Percentiles rank a stretch among this genome's conserved stretches.
These are phyloP conservation scores for Morbakka virulenta DNA, from an alignment of 30 jellyfish, hydroid and myxozoan species.

Conservation along the genomic window DNA sequence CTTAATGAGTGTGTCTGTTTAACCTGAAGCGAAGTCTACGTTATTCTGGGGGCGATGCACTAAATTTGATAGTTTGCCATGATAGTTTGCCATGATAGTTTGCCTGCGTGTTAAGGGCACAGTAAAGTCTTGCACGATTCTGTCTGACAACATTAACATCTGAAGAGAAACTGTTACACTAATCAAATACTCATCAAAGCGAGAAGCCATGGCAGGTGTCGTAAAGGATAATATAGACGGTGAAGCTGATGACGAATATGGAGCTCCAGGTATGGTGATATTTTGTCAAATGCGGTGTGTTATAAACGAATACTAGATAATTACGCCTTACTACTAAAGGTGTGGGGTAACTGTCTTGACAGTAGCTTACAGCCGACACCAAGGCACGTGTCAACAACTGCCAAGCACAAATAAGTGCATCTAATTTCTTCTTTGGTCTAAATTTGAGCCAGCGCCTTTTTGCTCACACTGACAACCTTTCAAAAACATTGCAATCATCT, in stretches of 20 bases:
- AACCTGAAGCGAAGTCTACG: too few relatives aligned
- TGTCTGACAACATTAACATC: not conserved
- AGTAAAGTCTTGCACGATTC: not conserved
- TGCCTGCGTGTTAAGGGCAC: not conserved
- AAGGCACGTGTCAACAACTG: slow-evolving; percentile 58
- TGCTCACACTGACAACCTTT: slow-evolving; percentile 57
- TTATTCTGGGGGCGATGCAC: too few relatives aligned
- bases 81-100: too few relatives aligned
- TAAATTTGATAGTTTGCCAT: too few relatives aligned
- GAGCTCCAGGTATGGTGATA: too few relatives aligned
- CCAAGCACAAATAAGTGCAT: slow-evolving; percentile 40
- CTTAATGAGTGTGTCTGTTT: too few relatives aligned
- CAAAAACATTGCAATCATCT: slow-evolving; percentile 47
- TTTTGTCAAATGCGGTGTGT: slow-evolving; percentile 38
- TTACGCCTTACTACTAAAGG: slow-evolving; percentile 17
- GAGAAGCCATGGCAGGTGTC: not conserved
- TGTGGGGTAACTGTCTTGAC: slow-evolving; percentile 30
- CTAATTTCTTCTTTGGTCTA: slow-evolving; percentile 32
- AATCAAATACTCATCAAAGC: not conserved
- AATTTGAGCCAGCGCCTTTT: slow-evolving; percentile 57
- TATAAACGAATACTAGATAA: slow-evolving; percentile 50
- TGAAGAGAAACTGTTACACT: not conserved
- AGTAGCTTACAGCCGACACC: slow-evolving; percentile 29
- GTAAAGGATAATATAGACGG: not conserved
- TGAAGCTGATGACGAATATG: not conserved